phyloP scores from a whole-genome alignment of 2,888 invertebrate genomes.

The Tenthredo amoena region DNA sequence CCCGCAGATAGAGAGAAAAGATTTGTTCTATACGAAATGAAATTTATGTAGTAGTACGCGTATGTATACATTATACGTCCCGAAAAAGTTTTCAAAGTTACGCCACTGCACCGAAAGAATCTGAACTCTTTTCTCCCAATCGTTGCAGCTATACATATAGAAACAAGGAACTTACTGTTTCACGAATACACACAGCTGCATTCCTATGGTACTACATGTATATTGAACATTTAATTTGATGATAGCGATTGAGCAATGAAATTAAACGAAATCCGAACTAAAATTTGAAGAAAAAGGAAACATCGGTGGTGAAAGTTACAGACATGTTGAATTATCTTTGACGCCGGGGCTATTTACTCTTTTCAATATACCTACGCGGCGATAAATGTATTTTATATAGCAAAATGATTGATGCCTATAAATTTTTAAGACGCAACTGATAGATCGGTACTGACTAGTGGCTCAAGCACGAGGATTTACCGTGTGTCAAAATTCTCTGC shows the following conservation, averaged over 20 bases:
- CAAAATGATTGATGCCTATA: not conserved
- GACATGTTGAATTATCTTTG: not conserved
- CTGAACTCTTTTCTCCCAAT: not conserved
- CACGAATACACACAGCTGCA: not conserved
- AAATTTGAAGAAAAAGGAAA: not conserved
- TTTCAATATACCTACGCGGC: not conserved
- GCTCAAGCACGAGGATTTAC: not conserved
- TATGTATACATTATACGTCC: not conserved
- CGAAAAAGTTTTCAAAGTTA: not conserved
- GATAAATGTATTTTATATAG: not conserved
- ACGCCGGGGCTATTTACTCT: not conserved
- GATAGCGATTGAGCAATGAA: not conserved
- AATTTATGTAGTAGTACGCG: too few species aligned
- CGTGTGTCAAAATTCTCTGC: not conserved
- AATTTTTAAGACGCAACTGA: not conserved
- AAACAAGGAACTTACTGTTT: not conserved
- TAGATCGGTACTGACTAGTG: not conserved
- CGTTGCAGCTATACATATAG: not conserved
- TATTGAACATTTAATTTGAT: not conserved
- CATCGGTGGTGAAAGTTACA: not conserved
- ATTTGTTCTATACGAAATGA: too few species aligned
- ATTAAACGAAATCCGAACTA: not conserved
- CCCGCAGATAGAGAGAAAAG: too few species aligned
- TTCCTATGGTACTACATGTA: not conserved
- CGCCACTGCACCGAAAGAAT: not conserved